These are phyloP conservation scores for Steatornis caripensis DNA, from an alignment of 2,113 vertebrate genomes.

Conservation along the genomic window DNA sequence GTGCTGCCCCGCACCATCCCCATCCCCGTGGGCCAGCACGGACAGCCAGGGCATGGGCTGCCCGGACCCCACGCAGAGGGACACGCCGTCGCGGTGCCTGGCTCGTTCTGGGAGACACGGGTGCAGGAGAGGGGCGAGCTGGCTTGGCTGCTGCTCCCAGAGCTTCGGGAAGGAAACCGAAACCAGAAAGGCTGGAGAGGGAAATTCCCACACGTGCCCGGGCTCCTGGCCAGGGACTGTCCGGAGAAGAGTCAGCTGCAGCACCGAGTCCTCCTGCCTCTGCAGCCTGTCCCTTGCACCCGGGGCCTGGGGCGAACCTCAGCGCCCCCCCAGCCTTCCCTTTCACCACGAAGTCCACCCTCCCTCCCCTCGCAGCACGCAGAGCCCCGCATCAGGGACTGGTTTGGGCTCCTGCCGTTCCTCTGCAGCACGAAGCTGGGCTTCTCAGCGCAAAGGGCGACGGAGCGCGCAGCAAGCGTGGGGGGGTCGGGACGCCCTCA, in stretches of 20 bases:
- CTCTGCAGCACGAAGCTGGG: not conserved
- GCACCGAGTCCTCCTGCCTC: not conserved
- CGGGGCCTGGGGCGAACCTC: not conserved
- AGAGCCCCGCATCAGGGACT: not conserved
- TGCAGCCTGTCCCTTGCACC: not conserved
- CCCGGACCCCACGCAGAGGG: not conserved
- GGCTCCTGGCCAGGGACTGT: not conserved
- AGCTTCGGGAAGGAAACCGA: not conserved
- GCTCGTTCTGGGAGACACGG: not conserved
- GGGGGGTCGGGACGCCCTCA: not conserved
- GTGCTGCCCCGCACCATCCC: not conserved
- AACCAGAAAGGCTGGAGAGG: not conserved
- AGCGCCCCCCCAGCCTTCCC: not conserved
- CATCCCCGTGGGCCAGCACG: not conserved
- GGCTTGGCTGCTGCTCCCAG: not conserved
- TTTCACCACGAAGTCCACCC: not conserved
- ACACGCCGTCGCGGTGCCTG: not conserved
- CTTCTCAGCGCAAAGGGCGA: not conserved
- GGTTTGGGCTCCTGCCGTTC: not conserved
- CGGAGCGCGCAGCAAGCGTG: accelerated
- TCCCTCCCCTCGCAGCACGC: accelerated
- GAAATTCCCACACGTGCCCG: not conserved
- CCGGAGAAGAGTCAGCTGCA: not conserved
- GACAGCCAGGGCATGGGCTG: no score
- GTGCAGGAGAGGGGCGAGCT: not conserved